These are phyloP conservation scores for Macropus fuliginosus DNA, from an alignment of 2,797 vertebrate species.

Conservation along the genomic window DNA sequence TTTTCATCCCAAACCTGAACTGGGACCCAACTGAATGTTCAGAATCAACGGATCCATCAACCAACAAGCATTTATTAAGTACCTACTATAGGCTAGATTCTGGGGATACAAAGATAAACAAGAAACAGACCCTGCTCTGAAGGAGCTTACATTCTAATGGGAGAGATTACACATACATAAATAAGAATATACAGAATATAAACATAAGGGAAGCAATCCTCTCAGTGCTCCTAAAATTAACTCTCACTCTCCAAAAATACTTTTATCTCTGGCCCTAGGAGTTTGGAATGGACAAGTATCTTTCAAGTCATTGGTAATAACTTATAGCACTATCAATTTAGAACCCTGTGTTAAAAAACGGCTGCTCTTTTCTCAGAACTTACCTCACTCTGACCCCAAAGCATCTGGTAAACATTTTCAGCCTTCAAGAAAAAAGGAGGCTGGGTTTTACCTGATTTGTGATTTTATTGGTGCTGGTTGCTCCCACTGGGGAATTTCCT, in stretches of 20 bases:
- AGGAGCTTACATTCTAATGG: background rate
- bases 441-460: background rate
- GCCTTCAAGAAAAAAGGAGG: background rate
- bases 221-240: background rate
- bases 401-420: background rate
- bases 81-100: background rate
- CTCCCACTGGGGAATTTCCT: background rate
- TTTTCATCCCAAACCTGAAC: background rate
- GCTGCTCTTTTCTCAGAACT: background rate
- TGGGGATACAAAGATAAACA: background rate
- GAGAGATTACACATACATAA: background rate
- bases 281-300: background rate
- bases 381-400: background rate
- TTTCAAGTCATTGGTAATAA: background rate
- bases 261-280: background rate
- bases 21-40: background rate
- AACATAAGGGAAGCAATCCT: background rate
- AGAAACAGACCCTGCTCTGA: background rate
- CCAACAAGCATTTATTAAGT: background rate
- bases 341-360: background rate
- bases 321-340: background rate
- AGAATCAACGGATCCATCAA: background rate
- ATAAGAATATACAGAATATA: background rate
- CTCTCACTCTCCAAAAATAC: background rate
- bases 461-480: background rate